Conservation (phyloP, 2,888 invertebrate species). For the Electrophaes corylata region DNA sequence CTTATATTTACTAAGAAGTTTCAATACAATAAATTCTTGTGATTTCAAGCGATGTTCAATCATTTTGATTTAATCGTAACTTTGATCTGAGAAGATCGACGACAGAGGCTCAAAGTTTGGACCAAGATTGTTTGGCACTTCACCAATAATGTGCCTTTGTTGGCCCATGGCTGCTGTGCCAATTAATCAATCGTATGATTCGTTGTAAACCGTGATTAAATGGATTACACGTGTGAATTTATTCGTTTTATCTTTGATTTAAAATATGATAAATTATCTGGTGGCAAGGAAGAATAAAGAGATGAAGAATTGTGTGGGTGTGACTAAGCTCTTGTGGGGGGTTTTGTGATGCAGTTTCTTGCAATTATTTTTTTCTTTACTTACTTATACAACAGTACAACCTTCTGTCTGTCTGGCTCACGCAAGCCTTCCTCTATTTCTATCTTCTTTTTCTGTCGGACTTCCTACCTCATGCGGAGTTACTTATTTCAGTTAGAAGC, state of each 20-base stretch:
- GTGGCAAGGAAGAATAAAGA: background rate
- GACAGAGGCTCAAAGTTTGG: slow-evolving; percentile 30
- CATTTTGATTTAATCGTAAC: slow-evolving; percentile 15
- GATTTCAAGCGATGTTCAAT: slow-evolving; percentile 3
- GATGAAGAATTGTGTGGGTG: background rate
- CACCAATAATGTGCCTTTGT: slow-evolving; percentile 34
- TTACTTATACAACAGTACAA: no score
- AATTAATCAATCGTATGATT: slow-evolving; percentile 29
- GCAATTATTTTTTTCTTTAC: no score
- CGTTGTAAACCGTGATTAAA: slow-evolving; percentile 13
- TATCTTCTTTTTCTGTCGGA: no score
- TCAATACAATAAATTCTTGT: slow-evolving; percentile 1
- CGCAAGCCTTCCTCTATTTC: no score
- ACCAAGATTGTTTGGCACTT: slow-evolving; percentile 32
- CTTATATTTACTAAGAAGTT: background rate
- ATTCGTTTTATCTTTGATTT: slow-evolving; percentile 2
- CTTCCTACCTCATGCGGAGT: no score
- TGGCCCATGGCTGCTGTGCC: slow-evolving; percentile 27
- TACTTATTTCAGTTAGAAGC: no score
- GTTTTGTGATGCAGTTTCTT: no score
- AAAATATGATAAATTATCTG: background rate
- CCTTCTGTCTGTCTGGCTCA: no score
- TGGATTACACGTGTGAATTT: slow-evolving; percentile 6
- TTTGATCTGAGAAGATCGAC: slow-evolving; percentile 33
- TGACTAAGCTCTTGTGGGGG: no score